Base-by-base conservation (phyloP, 2,888 invertebrate species). In the Spodoptera littoralis region DNA sequence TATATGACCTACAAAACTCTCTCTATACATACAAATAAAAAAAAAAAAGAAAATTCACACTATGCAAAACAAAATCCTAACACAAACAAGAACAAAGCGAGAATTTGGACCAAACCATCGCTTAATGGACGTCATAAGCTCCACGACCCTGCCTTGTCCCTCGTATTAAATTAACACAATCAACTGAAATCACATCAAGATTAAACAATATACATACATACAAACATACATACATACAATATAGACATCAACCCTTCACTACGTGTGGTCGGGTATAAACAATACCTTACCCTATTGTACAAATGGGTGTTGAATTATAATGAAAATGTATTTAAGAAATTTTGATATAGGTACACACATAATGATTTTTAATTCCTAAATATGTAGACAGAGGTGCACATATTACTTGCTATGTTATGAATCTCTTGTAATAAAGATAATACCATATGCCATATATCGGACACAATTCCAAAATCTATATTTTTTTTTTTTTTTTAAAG, bases 141-240 rank as follows among this genome's bases (percentile, higher is more conserved):
- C 36, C 48, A 18, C 22, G 5, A 43, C 72, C 53, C 36, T n/a
- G 44, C 44, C 22, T 24, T 30, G 46, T 18, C 12, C 52, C 53
- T 41, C 41, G 13, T 1, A 64, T 74, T 60, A 60, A 74, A 70
- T 66, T 61, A 70, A 64, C 42, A 44, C 63, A 74, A 74, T 65
- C 60, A 59, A 46, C 67, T 74, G 52, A 62, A 70, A 64, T 65
- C 60, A 59, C 52, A 67, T 61, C 51, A 63, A 47, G 55, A 63
- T 70, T 53, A 63, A 51, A 70, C 71, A 63, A 47, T 46, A 62
- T 30, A 66, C 62, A 43, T 60, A 9, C 30, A 36, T 36, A 36
- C 36, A 36, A 1, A 36, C 36, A 36, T 36, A 27, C 27, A 36
- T 1, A 36, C 36, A 36, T 9, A 36, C 36, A 60, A 52, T 58